Base-by-base conservation (phyloP, 2,888 invertebrate species). In the Caenorhabditis zanzibari region DNA sequence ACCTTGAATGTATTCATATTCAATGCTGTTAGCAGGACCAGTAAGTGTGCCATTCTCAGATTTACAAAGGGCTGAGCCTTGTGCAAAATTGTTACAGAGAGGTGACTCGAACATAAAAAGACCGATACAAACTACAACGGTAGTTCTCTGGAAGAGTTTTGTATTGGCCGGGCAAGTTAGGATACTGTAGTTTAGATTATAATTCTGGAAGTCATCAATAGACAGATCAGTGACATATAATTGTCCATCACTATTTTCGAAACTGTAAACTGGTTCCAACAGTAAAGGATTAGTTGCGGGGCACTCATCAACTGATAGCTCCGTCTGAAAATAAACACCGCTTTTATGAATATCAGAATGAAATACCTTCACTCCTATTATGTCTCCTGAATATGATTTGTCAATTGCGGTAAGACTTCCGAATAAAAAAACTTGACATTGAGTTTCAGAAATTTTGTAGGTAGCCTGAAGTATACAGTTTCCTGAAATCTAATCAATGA, bases 1-100 rank as follows among this genome's bases (percentile, higher is more conserved):
- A 41, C 61, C 61, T 41, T 61, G 61, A 19, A 61, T 61, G 7
- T 24, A 22, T 16, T 22, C 41, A 41, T 61, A 61, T 24, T 61
- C 61, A 61, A 41, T 14, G 24, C 16, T 41, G 19, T 61, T 61
- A 19, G 61, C 61, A 24, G 61, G 61, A 22, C 61, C 61, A 61
- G 61, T 61, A 1, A 61, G 14, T 41, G 61, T 61, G 24, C 61
- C 61, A 41, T 61, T 61, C 4, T 41, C n/a, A 14, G 22, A 5
- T 24, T 41, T 41, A 10, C 61, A 61, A 19, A 41, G 38, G 16
- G 24, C 41, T 24, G 61, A 61, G 16, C 24, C 61, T 24, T 41
- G 12, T 7, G 24, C 9, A 12, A 41, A 38, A 6, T 12, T 22
- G 24, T 61, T 61, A 61, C 61, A 61, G 2, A 38, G n/a, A 6